Base-by-base conservation (phyloP, 2,888 invertebrate genomes). In the Malachius bipustulatus region DNA sequence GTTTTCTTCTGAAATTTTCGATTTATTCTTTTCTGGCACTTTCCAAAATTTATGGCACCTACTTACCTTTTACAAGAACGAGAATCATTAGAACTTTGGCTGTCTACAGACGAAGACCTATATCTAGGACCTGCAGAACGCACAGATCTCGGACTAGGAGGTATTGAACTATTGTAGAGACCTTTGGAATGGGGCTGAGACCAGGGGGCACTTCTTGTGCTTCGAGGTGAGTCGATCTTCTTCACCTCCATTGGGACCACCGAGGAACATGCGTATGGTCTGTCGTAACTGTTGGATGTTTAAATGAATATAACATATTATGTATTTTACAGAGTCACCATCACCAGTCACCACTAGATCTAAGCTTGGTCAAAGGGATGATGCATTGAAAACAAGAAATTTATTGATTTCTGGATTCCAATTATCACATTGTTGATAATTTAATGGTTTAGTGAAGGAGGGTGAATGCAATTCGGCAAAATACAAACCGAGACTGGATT, bases 31-130 rank as follows among this genome's bases (percentile, higher is more conserved):
- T 11, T 14, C n/a, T 16, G 2, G 15, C 32, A 15, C 15, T 15
- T 8, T 19, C 24, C n/a, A n/a, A 19, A 19, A 6, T 19, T 19
- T 19, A 19, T 8, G 24, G n/a, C 9, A 33, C 2, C n/a, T 11
- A 31, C 16, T 6, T 57, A 80, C 79, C 80, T 78, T 62, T 78
- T 73, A 57, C 81, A 82, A 9, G 79, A 76, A 44, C 81, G 69
- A 4, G 82, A 83, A 58, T 89, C 89, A 47, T 82, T 84, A 15
- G 87, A 87, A 60, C 87, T 88, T 63, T 87, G 88, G 52, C 88
- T 88, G 63, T 89, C 89, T 15, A 88, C 81, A 2, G 82, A 82
- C 47, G 85, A 85, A 36, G 85, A 84, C 50, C 80, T 66, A 51
- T 71, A 72, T 38, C 77, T 66, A 13, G 62, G 61, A 27, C 61